Base-by-base conservation (phyloP, 2,113 vertebrate species). In the Brachionichthys hirsutus region DNA sequence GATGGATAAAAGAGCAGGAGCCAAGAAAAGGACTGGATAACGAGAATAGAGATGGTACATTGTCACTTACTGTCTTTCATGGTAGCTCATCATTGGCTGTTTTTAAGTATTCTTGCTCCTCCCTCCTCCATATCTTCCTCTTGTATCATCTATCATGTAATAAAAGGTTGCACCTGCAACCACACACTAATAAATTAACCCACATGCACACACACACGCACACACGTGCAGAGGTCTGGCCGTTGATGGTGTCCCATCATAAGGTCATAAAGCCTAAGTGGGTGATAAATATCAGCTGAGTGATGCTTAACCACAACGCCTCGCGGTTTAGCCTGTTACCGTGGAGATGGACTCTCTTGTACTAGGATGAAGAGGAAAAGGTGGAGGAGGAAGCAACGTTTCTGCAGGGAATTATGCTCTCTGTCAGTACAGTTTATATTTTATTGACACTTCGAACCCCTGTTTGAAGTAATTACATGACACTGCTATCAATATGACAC, bases 221-320 rank as follows among this genome's bases (percentile, higher is more conserved):
- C 54, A 57, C 54, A 59, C 12, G 24, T 52, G 2, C 3, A 46
- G 16, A 18, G 35, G 56, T 60, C 44, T 15, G 2, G 49, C 9
- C 24, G 7, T 42, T 50, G 63, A 74, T 64, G 59, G 64, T 46
- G 47, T 56, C 58, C 62, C 54, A 81, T 85, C 73, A 75, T 60
- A 40, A 79, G 65, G 78, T 64, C 63, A 79, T 74, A 70, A 79
- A 83, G 60, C 62, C 76, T 66, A 75, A 84, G 82, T 81, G 77
- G 74, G 77, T 79, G 73, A 77, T 80, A 73, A 85, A 81, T 81
- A 77, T 66, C 13, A 3, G 50, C 73, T 47, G 54, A 72, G 75
- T 72, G 72, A 77, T 70, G 61, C 77, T 77, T 84, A 76, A 83
- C 77, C 75, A 55, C 30, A 16, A 41, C 15, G 47, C 60, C 71